Evolutionary conservation across 1,140 invertebrate genomes (phyloP).

Genomic region (Ctenoplectra terminalis): DNA sequence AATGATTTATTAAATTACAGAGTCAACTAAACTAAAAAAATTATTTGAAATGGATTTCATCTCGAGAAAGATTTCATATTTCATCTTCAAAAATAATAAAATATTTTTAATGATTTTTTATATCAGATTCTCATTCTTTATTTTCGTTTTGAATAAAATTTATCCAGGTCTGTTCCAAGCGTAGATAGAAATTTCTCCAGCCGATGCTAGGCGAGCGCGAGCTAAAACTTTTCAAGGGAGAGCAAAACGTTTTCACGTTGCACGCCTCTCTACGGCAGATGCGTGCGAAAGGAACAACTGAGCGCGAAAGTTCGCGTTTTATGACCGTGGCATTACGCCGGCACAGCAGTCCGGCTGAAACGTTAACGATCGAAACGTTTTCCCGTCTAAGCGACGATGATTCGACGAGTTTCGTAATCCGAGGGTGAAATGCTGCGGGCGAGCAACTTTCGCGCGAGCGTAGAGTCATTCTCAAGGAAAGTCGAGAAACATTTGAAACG

Average conservation of each 20-base stretch:
- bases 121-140: too few relatives aligned
- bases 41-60: too few relatives aligned
- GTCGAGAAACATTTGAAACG: too few relatives aligned
- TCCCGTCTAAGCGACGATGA: conserved; percentile 30
- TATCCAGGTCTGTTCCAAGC: not conserved
- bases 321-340: conserved; percentile 51
- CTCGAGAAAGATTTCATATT: too few relatives aligned
- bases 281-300: conserved; percentile 59
- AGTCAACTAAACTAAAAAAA: too few relatives aligned
- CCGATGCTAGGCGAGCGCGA: not conserved
- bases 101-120: too few relatives aligned
- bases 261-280: conserved; percentile 29
- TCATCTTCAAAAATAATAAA: too few relatives aligned
- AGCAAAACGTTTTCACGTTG: conserved; percentile 18
- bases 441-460: not conserved
- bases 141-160: too few relatives aligned
- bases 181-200: not conserved
- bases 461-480: not conserved
- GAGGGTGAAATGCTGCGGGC: conserved; percentile 12
- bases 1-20: too few relatives aligned
- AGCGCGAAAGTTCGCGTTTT: conserved; percentile 61
- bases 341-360: not conserved
- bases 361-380: conserved; percentile 52
- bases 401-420: conserved; percentile 23
- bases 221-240: not conserved